Conservation (phyloP, 1,140 invertebrate species). For the Contarinia nasturtii region DNA sequence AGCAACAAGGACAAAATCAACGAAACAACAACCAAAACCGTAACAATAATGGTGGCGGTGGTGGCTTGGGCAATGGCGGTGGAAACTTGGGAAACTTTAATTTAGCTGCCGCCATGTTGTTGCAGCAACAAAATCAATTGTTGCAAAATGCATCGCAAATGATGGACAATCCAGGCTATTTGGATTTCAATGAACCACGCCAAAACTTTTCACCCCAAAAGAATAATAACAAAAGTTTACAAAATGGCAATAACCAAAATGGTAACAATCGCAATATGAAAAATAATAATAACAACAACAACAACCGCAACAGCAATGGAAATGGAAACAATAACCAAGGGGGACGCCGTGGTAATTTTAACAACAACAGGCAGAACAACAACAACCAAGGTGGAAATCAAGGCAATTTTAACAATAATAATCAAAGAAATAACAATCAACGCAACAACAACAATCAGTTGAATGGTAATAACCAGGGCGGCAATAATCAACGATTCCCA, state of each 20-base stretch:
- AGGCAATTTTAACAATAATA: neutral
- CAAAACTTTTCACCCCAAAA: neutral
- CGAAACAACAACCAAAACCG: neutral
- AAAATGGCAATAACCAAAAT: neutral
- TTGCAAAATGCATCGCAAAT: constrained; percentile 13
- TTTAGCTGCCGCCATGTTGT: too few species aligned
- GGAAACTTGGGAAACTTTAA: neutral
- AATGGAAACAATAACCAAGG: neutral
- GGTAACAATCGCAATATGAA: neutral
- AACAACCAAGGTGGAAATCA: neutral
- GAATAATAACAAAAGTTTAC: neutral
- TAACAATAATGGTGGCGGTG: neutral
- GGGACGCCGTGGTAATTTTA: neutral
- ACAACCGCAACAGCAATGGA: neutral
- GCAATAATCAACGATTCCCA: too few species aligned
- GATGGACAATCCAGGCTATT: constrained; percentile 21
- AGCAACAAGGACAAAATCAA: neutral
- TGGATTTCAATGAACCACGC: constrained; percentile 18
- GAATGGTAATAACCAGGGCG: too few species aligned
- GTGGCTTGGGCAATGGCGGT: neutral
- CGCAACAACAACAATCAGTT: too few species aligned
- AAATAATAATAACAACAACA: neutral
- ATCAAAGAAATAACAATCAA: constrained; percentile 1
- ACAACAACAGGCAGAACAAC: neutral
- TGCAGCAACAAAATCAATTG: neutral